Percentiles rank a stretch among this genome's conserved stretches.
phyloP scores from a whole-genome alignment of 2,113 vertebrate genomes.

The Acrocephalus kingi region DNA sequence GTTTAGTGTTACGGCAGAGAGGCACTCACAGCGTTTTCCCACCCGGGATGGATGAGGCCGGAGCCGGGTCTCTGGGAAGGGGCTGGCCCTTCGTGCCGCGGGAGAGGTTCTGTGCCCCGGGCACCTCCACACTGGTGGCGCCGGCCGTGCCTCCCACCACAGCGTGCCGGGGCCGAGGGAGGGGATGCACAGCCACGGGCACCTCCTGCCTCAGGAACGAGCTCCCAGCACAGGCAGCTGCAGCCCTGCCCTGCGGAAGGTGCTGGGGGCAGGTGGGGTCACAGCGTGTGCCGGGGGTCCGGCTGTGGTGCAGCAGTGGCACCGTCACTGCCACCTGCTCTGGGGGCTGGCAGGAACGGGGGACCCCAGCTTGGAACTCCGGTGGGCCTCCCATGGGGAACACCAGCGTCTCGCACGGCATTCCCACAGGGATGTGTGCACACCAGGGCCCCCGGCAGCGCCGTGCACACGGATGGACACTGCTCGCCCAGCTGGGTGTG shows the following conservation, averaged over 20 bases:
- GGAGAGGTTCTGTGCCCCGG: not conserved
- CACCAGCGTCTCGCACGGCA: accelerated
- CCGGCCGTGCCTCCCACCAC: no score
- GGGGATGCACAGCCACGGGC: not conserved
- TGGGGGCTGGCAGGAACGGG: not conserved
- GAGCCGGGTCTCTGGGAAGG: not conserved
- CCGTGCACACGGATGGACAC: accelerated
- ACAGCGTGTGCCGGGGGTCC: accelerated
- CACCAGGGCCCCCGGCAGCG: accelerated
- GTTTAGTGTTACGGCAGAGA: not conserved
- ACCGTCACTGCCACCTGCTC: accelerated
- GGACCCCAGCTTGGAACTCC: accelerated
- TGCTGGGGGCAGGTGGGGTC: accelerated
- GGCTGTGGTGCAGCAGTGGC: not conserved
- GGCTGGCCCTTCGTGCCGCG: accelerated
- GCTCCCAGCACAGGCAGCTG: not conserved
- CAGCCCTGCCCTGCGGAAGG: not conserved
- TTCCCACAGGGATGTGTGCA: no score
- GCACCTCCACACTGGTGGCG: accelerated
- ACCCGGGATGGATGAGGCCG: accelerated
- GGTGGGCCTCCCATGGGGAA: accelerated
- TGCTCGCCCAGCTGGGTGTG: not conserved
- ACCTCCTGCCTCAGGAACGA: not conserved
- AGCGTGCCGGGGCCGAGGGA: not conserved
- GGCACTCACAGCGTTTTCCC: not conserved